Conservation (phyloP, 1,140 invertebrate genomes). For the Anoplophora glabripennis region DNA sequence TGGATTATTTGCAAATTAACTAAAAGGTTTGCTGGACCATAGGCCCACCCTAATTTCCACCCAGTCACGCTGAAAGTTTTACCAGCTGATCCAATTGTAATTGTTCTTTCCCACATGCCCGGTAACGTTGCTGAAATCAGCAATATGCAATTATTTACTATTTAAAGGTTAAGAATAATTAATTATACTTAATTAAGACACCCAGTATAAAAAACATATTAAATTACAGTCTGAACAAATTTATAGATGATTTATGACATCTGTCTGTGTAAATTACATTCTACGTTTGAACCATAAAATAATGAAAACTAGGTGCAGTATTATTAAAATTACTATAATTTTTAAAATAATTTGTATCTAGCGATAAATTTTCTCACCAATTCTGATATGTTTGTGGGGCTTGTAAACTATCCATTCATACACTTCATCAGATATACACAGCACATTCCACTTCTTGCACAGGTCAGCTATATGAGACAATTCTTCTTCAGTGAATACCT, state of each 20-base stretch:
- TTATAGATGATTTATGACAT: no score
- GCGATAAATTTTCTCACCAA: conserved; percentile 11
- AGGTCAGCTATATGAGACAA: conserved; percentile 72
- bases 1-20: conserved; percentile 82
- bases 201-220: no score
- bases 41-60: conserved; percentile 96
- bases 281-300: no score
- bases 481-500: conserved; percentile 76
- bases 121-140: conserved; percentile 79
- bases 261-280: no score
- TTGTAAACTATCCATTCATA: conserved; percentile 97
- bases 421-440: conserved; percentile 95
- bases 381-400: conserved; percentile 67
- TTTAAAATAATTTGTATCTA: no score
- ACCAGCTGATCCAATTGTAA: conserved; percentile 95
- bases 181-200: no score
- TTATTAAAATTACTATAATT: no score
- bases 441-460: conserved; percentile 57
- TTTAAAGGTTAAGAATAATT: no score
- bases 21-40: conserved; percentile 79
- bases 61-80: conserved; percentile 98
- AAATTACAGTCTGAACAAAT: no score
- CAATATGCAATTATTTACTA: no score
- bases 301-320: no score
- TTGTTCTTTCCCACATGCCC: conserved; percentile 96